Conservation (phyloP, 92 coral and sea anemone species). For the Parazoanthus swiftii region DNA sequence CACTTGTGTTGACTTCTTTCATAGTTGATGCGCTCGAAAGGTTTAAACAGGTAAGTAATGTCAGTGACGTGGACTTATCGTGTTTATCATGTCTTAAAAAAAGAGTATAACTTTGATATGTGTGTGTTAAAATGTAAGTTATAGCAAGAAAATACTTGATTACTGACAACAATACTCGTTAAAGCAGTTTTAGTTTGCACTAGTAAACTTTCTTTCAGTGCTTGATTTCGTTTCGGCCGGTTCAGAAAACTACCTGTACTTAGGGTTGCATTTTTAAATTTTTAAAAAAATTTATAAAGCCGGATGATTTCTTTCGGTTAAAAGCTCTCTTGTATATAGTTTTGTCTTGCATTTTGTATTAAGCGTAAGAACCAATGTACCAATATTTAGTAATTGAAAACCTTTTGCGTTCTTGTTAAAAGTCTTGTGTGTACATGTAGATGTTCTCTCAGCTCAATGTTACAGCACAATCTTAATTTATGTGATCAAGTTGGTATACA, state of each 20-base stretch:
- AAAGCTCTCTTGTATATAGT: neutral
- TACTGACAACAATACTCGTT: too few species aligned
- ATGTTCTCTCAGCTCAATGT: too few species aligned
- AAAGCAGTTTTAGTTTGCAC: neutral
- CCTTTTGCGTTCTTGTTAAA: too few species aligned
- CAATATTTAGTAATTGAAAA: too few species aligned
- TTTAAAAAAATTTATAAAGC: too few species aligned
- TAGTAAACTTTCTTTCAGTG: neutral
- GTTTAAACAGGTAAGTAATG: constrained; percentile 39
- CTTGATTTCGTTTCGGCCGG: neutral
- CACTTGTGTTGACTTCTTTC: constrained; percentile 36
- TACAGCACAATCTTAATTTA: too few species aligned
- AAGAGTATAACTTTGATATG: neutral
- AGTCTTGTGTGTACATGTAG: too few species aligned
- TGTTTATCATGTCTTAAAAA: neutral
- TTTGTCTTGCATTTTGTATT: too few species aligned
- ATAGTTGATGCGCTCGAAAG: constrained; percentile 48
- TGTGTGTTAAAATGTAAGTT: neutral
- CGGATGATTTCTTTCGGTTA: neutral
- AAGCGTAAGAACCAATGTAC: too few species aligned
- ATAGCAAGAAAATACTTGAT: neutral
- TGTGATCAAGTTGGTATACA: too few species aligned
- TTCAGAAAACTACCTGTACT: neutral
- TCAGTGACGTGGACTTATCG: neutral
- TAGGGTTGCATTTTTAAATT: neutral